A percentile compares a stretch with the other conserved stretches of the same genome.
Evolutionary conservation across 2,797 vertebrate species (phyloP).

Genomic region (Sebastes glaucus): DNA sequence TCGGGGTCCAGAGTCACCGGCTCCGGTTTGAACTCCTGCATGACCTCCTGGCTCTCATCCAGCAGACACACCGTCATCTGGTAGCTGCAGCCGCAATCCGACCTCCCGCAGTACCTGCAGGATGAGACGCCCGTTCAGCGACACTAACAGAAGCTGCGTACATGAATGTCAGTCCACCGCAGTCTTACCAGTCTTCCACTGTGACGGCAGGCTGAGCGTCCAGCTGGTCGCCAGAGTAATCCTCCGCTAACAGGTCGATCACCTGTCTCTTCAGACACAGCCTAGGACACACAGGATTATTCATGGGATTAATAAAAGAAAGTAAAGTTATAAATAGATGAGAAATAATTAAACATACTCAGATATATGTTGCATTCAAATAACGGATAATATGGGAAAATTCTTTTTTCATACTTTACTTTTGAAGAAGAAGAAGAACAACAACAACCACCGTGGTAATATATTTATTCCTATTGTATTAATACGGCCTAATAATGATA

Average conservation of each 20-base stretch:
- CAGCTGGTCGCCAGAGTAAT: conserved; percentile 86
- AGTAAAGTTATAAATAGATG: no score
- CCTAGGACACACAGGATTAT: conserved; percentile 63
- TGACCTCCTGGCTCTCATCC: conserved; percentile 83
- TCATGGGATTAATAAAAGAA: neutral
- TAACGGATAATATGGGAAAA: no score
- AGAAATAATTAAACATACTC: no score
- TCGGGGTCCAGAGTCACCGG: conserved; percentile 66
- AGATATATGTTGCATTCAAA: no score
- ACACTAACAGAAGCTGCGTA: neutral
- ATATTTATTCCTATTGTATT: neutral
- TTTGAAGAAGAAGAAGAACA: neutral
- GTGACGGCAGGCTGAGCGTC: conserved; percentile 87
- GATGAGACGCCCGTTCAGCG: neutral
- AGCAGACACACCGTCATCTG: conserved; percentile 85
- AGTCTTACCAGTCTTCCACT: conserved; percentile 91
- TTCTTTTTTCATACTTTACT: no score
- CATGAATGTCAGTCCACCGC: neutral
- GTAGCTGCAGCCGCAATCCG: conserved; percentile 89
- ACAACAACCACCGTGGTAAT: rapidly evolving
- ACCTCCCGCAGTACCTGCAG: conserved; percentile 88
- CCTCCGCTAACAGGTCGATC: conserved; percentile 87
- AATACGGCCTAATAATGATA: neutral
- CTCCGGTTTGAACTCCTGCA: conserved; percentile 83
- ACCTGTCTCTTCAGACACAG: conserved; percentile 92